phyloP scores from a whole-genome alignment of 2,113 vertebrate genomes.

The Colossoma macropomum region DNA sequence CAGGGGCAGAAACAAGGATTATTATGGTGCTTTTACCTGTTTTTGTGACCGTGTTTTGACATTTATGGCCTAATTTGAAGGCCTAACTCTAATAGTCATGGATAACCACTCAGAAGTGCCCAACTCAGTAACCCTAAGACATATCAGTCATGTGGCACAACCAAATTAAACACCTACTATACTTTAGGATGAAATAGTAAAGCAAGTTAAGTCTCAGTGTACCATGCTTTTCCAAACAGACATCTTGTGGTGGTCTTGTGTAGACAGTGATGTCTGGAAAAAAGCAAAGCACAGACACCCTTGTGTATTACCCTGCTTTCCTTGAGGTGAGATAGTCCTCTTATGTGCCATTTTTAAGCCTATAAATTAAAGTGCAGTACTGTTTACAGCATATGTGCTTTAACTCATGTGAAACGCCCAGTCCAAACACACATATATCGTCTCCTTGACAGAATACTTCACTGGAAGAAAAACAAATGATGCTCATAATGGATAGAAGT shows the following conservation, averaged over 20 bases:
- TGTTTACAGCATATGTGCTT: slow-evolving; percentile 11
- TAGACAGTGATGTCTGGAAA: slow-evolving; percentile 4
- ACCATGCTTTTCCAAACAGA: not conserved
- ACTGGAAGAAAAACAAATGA: slow-evolving; percentile 25
- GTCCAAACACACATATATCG: slow-evolving; percentile 29
- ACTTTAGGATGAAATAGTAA: not conserved
- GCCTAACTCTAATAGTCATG: too few relatives aligned
- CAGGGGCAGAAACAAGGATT: too few relatives aligned
- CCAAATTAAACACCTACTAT: not conserved
- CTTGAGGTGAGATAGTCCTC: not conserved
- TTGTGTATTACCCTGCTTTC: not conserved
- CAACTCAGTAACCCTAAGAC: not conserved
- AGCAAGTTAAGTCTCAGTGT: not conserved
- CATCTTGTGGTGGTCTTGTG: not conserved
- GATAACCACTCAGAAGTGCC: not conserved
- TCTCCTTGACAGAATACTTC: slow-evolving; percentile 9
- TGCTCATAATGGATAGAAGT: not conserved
- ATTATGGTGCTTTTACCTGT: too few relatives aligned
- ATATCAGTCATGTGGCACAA: not conserved
- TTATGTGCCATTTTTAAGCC: slow-evolving; percentile 17
- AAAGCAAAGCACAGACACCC: not conserved
- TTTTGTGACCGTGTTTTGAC: too few relatives aligned
- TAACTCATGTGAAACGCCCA: slow-evolving; percentile 24
- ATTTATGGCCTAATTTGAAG: too few relatives aligned
- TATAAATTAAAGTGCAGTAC: slow-evolving; percentile 19